phyloP scores from a whole-genome alignment of 2,888 invertebrate genomes.

The Harpalus rubripes region DNA sequence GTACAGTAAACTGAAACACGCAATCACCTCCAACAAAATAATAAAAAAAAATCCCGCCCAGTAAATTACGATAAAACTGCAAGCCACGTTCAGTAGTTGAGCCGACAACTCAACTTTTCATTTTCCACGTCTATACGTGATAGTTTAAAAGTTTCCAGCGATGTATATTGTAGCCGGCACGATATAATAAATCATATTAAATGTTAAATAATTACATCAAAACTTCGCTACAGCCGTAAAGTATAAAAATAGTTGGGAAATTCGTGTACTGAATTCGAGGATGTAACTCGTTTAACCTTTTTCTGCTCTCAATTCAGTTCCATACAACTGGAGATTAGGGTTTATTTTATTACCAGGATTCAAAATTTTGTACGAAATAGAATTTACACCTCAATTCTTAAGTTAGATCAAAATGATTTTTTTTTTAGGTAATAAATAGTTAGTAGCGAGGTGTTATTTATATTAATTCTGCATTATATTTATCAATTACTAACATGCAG shows the following conservation, averaged over 20 bases:
- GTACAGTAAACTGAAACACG: constrained; percentile 22
- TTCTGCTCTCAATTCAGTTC: neutral
- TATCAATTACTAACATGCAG: too few relatives aligned
- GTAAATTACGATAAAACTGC: constrained; percentile 52
- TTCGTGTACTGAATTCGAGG: constrained; percentile 49
- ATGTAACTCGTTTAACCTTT: constrained; percentile 42
- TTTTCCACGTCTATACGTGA: constrained; percentile 50
- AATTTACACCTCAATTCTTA: neutral
- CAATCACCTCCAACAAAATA: constrained; percentile 28
- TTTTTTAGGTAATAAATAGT: too few relatives aligned
- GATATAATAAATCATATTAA: constrained; percentile 65
- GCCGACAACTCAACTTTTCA: constrained; percentile 54
- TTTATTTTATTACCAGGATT: neutral
- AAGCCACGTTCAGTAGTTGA: constrained; percentile 48
- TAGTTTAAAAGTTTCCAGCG: constrained; percentile 51
- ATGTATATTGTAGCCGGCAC: constrained; percentile 62
- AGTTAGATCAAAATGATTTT: neutral
- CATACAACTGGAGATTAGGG: constrained; percentile 5
- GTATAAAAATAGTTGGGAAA: constrained; percentile 54
- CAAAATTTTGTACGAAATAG: neutral
- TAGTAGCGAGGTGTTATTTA: too few relatives aligned
- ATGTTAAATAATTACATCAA: constrained; percentile 66
- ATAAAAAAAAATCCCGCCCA: constrained; percentile 25
- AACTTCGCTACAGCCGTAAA: constrained; percentile 50
- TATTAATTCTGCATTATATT: too few relatives aligned